phyloP scores from a whole-genome alignment of 2,113 vertebrate species.

The Macaca fascicularis region T2T-MFA8v1.1 NC_088392.1:44978501-44979000 shows the following conservation, averaged over 20 bases:
- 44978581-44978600: neutral
- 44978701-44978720: neutral
- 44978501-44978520: neutral
- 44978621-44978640: neutral
- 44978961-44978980: neutral
- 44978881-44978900: neutral
- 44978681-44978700: slow-evolving; percentile 39
- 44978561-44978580: neutral
- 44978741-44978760: slow-evolving; percentile 1
- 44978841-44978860: neutral
- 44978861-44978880: neutral
- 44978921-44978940: neutral
- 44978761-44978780: neutral
- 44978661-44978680: slow-evolving; percentile 32
- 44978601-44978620: slow-evolving; percentile 2
- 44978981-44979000: neutral
- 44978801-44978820: slow-evolving; percentile 21
- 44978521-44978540: neutral
- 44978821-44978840: neutral
- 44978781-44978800: neutral
- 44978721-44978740: neutral
- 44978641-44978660: neutral
- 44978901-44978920: neutral
- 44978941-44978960: neutral
- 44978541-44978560: neutral